Base-by-base conservation (phyloP, 2,888 invertebrate genomes). In the Phasia obesa region DNA sequence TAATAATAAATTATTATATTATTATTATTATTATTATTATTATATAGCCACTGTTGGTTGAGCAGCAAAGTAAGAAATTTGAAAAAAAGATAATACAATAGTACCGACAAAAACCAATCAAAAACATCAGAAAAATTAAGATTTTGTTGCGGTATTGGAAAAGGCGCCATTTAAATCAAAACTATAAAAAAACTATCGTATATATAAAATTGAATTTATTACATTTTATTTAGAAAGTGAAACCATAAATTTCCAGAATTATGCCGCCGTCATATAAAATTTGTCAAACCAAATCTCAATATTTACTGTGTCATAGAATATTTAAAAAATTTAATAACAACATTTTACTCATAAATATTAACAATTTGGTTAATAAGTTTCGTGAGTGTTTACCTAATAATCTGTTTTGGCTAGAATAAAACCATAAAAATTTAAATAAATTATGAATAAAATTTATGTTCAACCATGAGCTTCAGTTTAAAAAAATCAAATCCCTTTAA, bases 281-380 rank as follows among this genome's bases (percentile, higher is more conserved):
- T 76, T 62, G 51, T 77, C 44, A 49, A 64, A 74, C 42, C 35
- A 47, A 47, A 35, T 11, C 55, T 42, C 17, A 70, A 42, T 42
- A n/a, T 42, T 42, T 42, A 15, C 13, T n/a, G 13, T 42, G 38
- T 42, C 38, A 42, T 2, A 27, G n/a, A 69, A 51, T 5, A 19
- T 60, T 51, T 53, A 11, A 44, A 60, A 13, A 76, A 76, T 42
- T 38, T 11, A 49, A 67, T 65, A 75, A 76, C 60, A 44, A 76
- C 49, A 7, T 9, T 35, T 35, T 1, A 49, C 6, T 21, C 35
- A 70, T 77, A 77, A 62, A 77, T 62, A 55, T 55, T 47, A 53
- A 62, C 4, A 64, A 55, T 35, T 77, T 62, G 59, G 53, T 62
- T 31, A 47, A 35, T 67, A 55, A 65, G 5, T 23, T 25, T 7